Conservation (phyloP, 2,888 invertebrate genomes). For the Trichogramma evanescens region DNA sequence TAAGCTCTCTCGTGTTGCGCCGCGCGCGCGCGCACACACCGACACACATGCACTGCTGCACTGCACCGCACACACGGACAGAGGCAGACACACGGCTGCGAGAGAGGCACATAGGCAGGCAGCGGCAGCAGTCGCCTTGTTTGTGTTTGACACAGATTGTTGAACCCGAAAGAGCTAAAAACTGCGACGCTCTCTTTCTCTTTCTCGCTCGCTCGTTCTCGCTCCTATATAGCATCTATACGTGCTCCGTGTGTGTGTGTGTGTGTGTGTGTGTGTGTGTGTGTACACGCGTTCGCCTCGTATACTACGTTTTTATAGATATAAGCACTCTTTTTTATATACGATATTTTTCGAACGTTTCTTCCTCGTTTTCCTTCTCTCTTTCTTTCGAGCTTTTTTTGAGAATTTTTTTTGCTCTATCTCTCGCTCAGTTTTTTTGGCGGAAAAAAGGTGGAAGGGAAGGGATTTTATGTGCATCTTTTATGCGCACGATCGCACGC, state of each 20-base stretch:
- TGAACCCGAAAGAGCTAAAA: constrained; percentile 31
- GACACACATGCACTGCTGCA: constrained; percentile 24
- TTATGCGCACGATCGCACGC: too few relatives aligned
- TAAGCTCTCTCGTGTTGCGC: constrained; percentile 27
- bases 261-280: not conserved
- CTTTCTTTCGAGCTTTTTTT: too few relatives aligned
- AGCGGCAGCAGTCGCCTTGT: constrained; percentile 24
- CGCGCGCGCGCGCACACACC: constrained; percentile 23
- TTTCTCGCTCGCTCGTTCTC: not conserved
- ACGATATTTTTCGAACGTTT: too few relatives aligned
- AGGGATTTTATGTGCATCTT: not conserved
- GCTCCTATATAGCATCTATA: constrained; percentile 3
- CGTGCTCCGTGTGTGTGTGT: not conserved
- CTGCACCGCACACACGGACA: too few relatives aligned
- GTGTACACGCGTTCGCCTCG: not conserved
- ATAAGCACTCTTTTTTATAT: too few relatives aligned
- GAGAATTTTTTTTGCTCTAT: not conserved
- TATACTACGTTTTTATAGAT: too few relatives aligned
- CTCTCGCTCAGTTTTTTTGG: not conserved
- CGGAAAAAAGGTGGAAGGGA: too few relatives aligned
- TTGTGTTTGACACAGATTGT: constrained; percentile 36
- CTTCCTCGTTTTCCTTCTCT: too few relatives aligned
- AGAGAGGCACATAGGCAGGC: constrained; percentile 31
- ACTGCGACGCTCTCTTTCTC: constrained; percentile 19
- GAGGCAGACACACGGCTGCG: constrained; percentile 2